phyloP scores from a whole-genome alignment of 2,797 vertebrate genomes.

The Enteromius unitaeniatus region DNA sequence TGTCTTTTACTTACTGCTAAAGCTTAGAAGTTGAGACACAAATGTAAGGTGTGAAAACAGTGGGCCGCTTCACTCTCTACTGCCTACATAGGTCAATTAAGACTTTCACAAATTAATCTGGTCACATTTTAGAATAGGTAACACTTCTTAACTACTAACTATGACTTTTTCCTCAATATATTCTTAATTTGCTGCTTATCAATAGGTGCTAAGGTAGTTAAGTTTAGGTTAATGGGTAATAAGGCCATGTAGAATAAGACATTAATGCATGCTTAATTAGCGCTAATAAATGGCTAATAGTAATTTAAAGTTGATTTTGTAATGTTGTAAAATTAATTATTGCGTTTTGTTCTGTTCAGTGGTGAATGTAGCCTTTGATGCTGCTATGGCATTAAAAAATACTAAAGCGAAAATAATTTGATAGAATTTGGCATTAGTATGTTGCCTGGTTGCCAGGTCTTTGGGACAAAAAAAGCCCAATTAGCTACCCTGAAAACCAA shows the following conservation, averaged over 20 bases:
- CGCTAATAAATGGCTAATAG: too few relatives aligned
- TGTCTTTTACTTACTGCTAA: constrained; percentile 17
- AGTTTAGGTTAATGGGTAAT: too few relatives aligned
- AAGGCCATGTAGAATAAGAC: too few relatives aligned
- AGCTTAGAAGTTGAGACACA: background rate
- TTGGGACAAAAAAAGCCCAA: background rate
- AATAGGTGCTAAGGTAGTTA: too few relatives aligned
- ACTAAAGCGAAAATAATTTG: background rate
- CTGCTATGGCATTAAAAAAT: background rate
- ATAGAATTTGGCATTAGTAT: background rate
- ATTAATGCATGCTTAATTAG: too few relatives aligned
- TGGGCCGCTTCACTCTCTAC: background rate
- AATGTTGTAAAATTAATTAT: background rate
- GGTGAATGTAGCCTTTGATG: background rate
- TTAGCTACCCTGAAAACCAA: background rate
- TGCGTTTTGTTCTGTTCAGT: background rate
- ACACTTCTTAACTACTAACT: too few relatives aligned
- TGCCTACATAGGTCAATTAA: background rate
- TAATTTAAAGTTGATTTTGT: background rate
- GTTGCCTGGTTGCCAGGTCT: background rate
- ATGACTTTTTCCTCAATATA: too few relatives aligned
- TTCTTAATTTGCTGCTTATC: too few relatives aligned
- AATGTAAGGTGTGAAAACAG: background rate
- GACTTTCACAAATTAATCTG: background rate
- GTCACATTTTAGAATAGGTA: too few relatives aligned